Evolutionary conservation across 2,113 vertebrate species (phyloP).

Genomic region (Motacilla alba): DNA sequence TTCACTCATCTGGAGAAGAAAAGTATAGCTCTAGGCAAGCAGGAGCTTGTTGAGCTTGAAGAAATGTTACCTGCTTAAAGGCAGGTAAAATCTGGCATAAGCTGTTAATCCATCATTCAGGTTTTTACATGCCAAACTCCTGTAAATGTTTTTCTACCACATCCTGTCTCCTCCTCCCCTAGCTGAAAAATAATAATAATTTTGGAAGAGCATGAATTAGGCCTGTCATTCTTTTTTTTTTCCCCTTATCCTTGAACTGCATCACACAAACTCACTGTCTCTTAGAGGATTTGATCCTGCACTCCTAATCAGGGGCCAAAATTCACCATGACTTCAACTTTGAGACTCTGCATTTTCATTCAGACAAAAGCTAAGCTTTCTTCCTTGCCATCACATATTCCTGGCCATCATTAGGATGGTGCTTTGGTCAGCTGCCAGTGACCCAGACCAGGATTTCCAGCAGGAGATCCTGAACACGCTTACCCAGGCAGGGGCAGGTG

Average conservation of each 20-base stretch:
- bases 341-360: neutral
- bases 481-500: neutral
- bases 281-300: neutral
- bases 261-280: neutral
- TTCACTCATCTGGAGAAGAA: conserved; percentile 16
- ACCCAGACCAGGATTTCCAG: neutral
- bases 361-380: neutral
- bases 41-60: conserved; percentile 50
- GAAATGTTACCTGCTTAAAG: conserved; percentile 62
- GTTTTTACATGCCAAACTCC: conserved; percentile 66
- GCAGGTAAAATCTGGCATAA: conserved; percentile 66
- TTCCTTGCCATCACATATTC: neutral
- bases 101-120: conserved; percentile 69
- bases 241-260: neutral
- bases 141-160: conserved; percentile 64
- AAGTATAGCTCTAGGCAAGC: conserved; percentile 61
- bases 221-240: neutral
- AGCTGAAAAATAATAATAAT: conserved; percentile 63
- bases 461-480: neutral
- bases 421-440: neutral
- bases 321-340: neutral
- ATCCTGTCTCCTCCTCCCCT: conserved; percentile 67
- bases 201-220: conserved; percentile 61
- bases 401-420: neutral
- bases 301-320: neutral